These are phyloP conservation scores for Musca vetustissima DNA, from an alignment of 1,140 invertebrate genomes.

Conservation along the genomic window DNA sequence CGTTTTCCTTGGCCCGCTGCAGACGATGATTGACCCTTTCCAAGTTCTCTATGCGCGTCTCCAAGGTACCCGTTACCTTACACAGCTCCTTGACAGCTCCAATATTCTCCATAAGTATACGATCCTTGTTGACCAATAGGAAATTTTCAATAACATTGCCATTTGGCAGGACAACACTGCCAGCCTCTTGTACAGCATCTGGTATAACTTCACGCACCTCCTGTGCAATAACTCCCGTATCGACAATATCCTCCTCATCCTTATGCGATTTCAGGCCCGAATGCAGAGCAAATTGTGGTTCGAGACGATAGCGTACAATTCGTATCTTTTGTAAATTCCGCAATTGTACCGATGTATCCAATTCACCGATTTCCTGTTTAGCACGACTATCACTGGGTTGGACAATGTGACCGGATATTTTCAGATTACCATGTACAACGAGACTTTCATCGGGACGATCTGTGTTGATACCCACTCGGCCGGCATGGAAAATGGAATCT, in stretches of 20 bases:
- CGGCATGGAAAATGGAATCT: constrained; percentile 90
- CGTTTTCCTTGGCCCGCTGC: constrained; percentile 43
- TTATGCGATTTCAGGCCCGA: constrained; percentile 69
- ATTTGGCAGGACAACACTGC: constrained; percentile 81
- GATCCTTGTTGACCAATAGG: constrained; percentile 93
- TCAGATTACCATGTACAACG: constrained; percentile 85
- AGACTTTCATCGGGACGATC: constrained; percentile 93
- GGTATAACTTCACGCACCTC: constrained; percentile 89
- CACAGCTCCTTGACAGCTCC: constrained; percentile 95
- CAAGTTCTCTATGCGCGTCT: constrained; percentile 87
- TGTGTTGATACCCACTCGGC: constrained; percentile 93
- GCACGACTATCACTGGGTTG: constrained; percentile 92
- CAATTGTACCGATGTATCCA: constrained; percentile 87
- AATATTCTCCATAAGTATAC: constrained; percentile 96
- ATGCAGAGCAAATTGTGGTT: constrained; percentile 82
- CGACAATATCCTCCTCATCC: constrained; percentile 57
- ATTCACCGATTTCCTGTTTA: constrained; percentile 89
- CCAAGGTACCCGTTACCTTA: constrained; percentile 90
- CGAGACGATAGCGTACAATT: constrained; percentile 90
- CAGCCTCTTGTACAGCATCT: constrained; percentile 91
- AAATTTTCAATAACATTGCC: constrained; percentile 91
- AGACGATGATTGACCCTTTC: constrained; percentile 60
- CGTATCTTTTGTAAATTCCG: constrained; percentile 87
- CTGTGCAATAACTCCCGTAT: constrained; percentile 95
- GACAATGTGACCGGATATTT: constrained; percentile 89